Base-by-base conservation (phyloP, 2,888 invertebrate species). In the Thymelicus sylvestris region DNA sequence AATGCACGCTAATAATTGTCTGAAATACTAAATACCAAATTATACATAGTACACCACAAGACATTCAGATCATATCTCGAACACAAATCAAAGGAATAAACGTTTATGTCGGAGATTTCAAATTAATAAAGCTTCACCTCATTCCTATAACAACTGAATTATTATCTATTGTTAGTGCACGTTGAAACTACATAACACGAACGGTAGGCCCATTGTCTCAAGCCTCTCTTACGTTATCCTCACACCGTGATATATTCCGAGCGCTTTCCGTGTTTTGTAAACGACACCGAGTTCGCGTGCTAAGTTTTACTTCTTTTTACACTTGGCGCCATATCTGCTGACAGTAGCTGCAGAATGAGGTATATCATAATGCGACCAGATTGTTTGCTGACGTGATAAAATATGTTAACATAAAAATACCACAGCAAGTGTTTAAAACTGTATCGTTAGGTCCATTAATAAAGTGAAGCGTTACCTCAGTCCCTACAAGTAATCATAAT, bases 271-370 rank as follows among this genome's bases (percentile, higher is more conserved):
- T 68, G 61, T 68, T 68, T 63, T 68, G 68, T 68, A 68, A 68
- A 63, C 68, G 68, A 68, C 63, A 69, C 63, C 57, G 63, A 57
- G 39, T 39, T 69, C 63, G 69, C 69, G 63, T 69, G 69, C 63
- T 48, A 10, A 39, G 19, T 63, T 62, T 68, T 68, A n/a, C 57
- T 48, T 64, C 57, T 69, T 69, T 63, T 69, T 63, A 31, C 31
- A 38, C n/a, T 12, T 48, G 63, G 48, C 68, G 57, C 68, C 61
- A n/a, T 31, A 12, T 57, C 47, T 69, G 63, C 57, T 55, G 63
- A 13, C 44, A 57, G 12, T 13, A 63, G 13, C 57, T 38, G 55
- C 38, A 6, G 38, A 55, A 62, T 59, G 1, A 24, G 57, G 59
- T 59, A 10, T 38, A 59, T 59, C 59, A 39, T 59, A 59, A 44